Conservation (phyloP, 2,888 invertebrate genomes). For the Andricus quercusramuli region DNA sequence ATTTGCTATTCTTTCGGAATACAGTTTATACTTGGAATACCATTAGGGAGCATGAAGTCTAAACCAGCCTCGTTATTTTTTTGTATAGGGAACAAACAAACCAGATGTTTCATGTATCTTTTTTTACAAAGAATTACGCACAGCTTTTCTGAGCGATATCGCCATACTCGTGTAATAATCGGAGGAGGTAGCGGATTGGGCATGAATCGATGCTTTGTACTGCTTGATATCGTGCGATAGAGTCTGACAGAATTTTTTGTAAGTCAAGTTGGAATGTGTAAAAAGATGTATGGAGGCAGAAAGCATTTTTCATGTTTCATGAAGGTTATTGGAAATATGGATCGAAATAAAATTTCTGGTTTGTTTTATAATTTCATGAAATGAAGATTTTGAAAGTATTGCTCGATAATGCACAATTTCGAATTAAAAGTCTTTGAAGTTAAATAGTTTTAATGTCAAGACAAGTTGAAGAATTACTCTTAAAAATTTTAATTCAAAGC, state of each 20-base stretch:
- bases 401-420: too few relatives aligned
- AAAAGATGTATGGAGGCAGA: not conserved
- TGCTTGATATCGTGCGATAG: constrained; percentile 33
- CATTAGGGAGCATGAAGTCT: not conserved
- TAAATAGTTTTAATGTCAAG: too few relatives aligned
- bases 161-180: constrained; percentile 27
- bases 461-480: too few relatives aligned
- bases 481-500: too few relatives aligned
- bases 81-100: constrained; percentile 10
- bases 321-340: not conserved
- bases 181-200: constrained; percentile 33
- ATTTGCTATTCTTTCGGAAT: not conserved
- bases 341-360: not conserved
- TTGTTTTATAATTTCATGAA: too few relatives aligned
- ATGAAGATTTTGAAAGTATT: too few relatives aligned
- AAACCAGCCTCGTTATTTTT: not conserved
- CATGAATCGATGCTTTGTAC: constrained; percentile 38
- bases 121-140: constrained; percentile 9
- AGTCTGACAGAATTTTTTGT: constrained; percentile 24
- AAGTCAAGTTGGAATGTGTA: not conserved
- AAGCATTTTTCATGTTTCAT: not conserved
- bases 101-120: constrained; percentile 22
- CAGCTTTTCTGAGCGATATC: constrained; percentile 6
- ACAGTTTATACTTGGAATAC: not conserved
- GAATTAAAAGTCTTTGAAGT: too few relatives aligned